phyloP scores from a whole-genome alignment of 2,113 vertebrate genomes.

The Anser brachyrhynchus region DNA sequence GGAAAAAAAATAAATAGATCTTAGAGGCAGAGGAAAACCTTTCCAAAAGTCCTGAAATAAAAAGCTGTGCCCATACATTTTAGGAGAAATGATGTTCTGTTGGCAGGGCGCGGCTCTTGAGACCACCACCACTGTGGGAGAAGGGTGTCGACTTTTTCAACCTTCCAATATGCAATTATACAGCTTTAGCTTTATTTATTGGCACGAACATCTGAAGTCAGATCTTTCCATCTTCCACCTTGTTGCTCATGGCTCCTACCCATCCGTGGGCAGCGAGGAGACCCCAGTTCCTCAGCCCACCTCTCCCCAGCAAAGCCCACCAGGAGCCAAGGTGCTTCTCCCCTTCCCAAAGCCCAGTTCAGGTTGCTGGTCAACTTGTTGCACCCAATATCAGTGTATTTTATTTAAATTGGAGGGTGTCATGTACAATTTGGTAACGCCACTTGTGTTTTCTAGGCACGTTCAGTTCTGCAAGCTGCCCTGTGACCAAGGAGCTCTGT shows the following conservation, averaged over 20 bases:
- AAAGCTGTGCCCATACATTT: neutral
- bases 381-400: neutral
- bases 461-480: neutral
- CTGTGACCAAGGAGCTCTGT: neutral
- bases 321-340: fast-evolving
- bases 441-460: fast-evolving
- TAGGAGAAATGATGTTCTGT: neutral
- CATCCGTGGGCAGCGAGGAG: no score
- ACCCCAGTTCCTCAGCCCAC: neutral
- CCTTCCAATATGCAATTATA: neutral
- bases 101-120: neutral
- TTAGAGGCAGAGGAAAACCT: neutral
- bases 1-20: neutral
- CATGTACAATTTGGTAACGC: neutral
- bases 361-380: neutral
- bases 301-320: neutral
- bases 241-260: neutral
- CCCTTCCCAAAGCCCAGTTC: neutral
- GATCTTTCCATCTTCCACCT: neutral
- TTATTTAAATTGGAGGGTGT: neutral
- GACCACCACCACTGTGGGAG: neutral
- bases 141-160: neutral
- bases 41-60: neutral
- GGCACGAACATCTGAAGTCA: neutral
- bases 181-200: neutral